Base-by-base conservation (phyloP, 2,113 vertebrate species). In the Paracanthobrama guichenoti region DNA sequence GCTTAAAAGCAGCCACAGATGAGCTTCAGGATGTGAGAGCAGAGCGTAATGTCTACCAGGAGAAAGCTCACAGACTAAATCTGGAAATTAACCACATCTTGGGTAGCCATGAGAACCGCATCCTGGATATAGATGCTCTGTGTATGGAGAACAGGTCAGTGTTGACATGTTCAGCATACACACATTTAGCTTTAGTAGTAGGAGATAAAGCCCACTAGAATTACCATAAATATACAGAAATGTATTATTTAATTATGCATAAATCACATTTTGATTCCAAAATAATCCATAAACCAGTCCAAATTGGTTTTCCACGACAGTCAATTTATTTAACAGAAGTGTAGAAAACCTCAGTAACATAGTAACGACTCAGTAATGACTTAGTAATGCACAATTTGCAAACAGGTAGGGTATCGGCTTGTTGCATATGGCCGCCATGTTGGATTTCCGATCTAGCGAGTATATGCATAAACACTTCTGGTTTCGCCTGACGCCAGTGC, bases 141-240 rank as follows among this genome's bases (percentile, higher is more conserved):
- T 99, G 98, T 87, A 97, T 99, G 97, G 98, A 99, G 91, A 99
- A 99, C 93, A 96, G 97, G 98, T 94, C 66, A 66, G 90, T 86
- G 71, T n/a, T 20, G 12, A 2, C 35, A 24, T 35, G 50, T 12
- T 14, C 3, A 18, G 42, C n/a, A 35, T 22, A 39, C 3, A 20
- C 28, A 14, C 11, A 75, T 74, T 50, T 50, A 74, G n/a, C 44
- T 16, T 50, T 2, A 28, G 48, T 75, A 53, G 24, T 18, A 31
- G 3, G 73, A 75, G 48, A 10, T 18, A 28, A 75, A 35, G 2
- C 18, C 50, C 50, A 55, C 16, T 18, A 20, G 12, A 74, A 74
- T 46, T 16, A 48, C 3, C 9, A 9, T n/a, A 22, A 18, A 16
- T 73, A 8, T 46, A 24, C n/a, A 73, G 42, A 48, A 7, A 18